Evolutionary conservation across 2,888 invertebrate genomes (phyloP), one percentile per base, ranked within the genome.

Genomic region (Cephus rjabovi): DNA sequence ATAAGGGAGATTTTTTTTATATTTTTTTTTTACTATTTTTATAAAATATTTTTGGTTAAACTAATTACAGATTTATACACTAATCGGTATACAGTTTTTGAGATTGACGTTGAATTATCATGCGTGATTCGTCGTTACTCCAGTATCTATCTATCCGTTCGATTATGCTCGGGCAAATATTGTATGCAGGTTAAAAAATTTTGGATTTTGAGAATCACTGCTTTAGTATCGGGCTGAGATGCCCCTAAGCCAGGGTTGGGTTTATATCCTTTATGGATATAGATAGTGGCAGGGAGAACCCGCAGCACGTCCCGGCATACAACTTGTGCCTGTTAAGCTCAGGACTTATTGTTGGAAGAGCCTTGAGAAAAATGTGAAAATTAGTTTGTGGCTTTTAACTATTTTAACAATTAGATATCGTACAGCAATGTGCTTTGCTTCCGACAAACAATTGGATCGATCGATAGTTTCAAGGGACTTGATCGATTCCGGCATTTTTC

Each of bases 181-280:
- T 23, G 9, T 4, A 56, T 0, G 23, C 23, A 9, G 56, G 9
- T 2, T 3, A 35, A 56, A 23, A 70, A 71, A 12, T 71, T 15
- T 86, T 86, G 85, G 81, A 86, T 86, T 86, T 85, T 81, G 81
- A 81, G 83, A 82, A 82, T 81, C 80, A 79, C 82, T 82, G 84
- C 80, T 75, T 40, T 75, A 73, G 34, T 75, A 75, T 71, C 75
- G 68, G 56, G 75, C 23, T 71, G 34, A 73, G 15, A 15, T 56
- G n/a, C 73, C 68, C 75, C 35, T 78, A 76, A 78, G 75, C 77
- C 71, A 56, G 23, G 56, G 56, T 80, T 71, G 79, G 78, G 83
- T 86, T 86, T 87, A 85, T 86, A 86, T 87, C 86, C 86, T 87
- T 87, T 86, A 87, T 87, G 87, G 88, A 86, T 86, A 88, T 83